Percentiles rank a stretch among this genome's conserved stretches.
Conservation (phyloP, 1,140 invertebrate species). For the Heliothis subflexa region DNA sequence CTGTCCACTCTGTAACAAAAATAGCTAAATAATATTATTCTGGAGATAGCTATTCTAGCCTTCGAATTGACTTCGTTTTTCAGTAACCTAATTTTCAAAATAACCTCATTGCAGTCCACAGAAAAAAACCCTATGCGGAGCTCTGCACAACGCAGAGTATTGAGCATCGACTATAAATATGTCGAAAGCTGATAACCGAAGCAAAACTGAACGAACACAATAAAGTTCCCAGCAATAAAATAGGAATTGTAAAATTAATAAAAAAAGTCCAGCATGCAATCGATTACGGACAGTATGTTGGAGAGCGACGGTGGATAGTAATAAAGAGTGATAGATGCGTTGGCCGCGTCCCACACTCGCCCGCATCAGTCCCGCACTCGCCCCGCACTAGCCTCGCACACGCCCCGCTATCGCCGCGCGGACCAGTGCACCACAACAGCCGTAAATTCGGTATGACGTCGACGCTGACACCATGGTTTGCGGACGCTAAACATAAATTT, state of each 20-base stretch:
- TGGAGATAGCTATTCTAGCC: too few relatives aligned
- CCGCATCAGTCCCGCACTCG: slow-evolving; percentile 2
- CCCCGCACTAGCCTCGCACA: slow-evolving; percentile 2
- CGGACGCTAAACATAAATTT: slow-evolving; percentile 61
- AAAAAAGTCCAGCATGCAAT: slow-evolving; percentile 39
- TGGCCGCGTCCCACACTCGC: slow-evolving; percentile 42
- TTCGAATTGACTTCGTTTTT: too few relatives aligned
- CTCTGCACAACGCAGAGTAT: too few relatives aligned
- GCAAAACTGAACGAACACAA: slow-evolving; percentile 19
- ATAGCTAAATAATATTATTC: too few relatives aligned
- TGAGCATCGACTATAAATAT: background rate
- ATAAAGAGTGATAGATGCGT: slow-evolving; percentile 69
- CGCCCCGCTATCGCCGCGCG: slow-evolving; percentile 30
- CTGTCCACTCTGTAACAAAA: too few relatives aligned
- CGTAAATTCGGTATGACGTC: slow-evolving; percentile 67
- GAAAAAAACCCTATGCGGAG: background rate
- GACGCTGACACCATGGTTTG: slow-evolving; percentile 53
- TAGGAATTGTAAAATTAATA: slow-evolving; percentile 42
- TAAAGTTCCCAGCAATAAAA: slow-evolving; percentile 22
- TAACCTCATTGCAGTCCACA: background rate
- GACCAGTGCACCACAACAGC: slow-evolving; percentile 46
- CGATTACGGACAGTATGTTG: slow-evolving; percentile 46
- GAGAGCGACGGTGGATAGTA: slow-evolving; percentile 55
- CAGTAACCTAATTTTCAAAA: too few relatives aligned
- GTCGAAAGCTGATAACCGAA: slow-evolving; percentile 11